Base-by-base conservation (phyloP, 2,113 vertebrate genomes). In the Burhinus oedicnemus region DNA sequence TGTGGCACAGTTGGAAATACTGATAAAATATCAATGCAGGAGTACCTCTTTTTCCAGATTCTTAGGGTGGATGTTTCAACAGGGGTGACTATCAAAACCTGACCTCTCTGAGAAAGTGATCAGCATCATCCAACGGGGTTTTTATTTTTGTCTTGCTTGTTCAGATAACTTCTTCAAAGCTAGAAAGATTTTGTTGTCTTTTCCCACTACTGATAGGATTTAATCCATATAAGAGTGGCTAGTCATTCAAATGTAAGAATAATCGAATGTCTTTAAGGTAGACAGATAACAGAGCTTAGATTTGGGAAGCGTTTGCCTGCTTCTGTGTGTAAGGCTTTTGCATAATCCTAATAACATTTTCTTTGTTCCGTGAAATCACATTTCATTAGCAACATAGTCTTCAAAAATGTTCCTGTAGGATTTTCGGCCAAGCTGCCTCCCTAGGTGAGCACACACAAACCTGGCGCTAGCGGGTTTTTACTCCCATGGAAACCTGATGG, bases 401-500 rank as follows among this genome's bases (percentile, higher is more conserved):
- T 65, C 58, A 32, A 12, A 57, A 34, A 6, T 12, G 34, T 11
- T 52, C 30, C 40, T 42, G 12, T 16, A 27, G 76, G 60, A 9
- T 47, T n/a, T 71, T 65, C 38, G 88, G 58, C 40, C 32, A 32
- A 54, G 21, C 65, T 68, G 40, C 61, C 40, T 45, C 26, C 52
- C 51, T n/a, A 8, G 60, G 40, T 12, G 40, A 74, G 8, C 29
- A 7, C 3, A 0, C 4, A 8, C 2, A 6, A 38, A 40, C 29
- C 20, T 22, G 34, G 8, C 45, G 8, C 15, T 15, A 1, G 18
- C 49, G 34, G 1, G 0, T 57, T 30, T 32, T 14, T 22, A 15
- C 30, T n/a, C 23, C 42, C 16, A 2, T 15, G 47, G 45, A 9
- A 32, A 15, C 8, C 34, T 29, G 12, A 3, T 9, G 47, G 58